A percentile compares a stretch with the other conserved stretches of the same genome.
Evolutionary conservation across 2,113 vertebrate genomes (phyloP).

Genomic region (Callithrix jacchus): DNA sequence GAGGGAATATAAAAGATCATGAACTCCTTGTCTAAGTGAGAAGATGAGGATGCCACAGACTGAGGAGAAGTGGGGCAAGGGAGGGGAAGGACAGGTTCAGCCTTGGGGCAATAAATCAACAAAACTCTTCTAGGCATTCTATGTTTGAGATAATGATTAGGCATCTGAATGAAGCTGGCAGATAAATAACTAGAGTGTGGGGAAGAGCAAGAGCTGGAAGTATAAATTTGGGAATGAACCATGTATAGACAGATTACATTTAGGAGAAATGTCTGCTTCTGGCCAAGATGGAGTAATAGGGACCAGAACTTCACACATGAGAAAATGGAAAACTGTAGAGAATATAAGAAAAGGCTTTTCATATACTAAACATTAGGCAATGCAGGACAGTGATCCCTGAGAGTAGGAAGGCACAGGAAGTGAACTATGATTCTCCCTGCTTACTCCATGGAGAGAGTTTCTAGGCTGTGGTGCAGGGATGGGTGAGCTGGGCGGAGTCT

Average conservation of each 20-base stretch:
- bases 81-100: rapidly evolving
- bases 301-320: too few species aligned
- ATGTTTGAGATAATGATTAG: background rate
- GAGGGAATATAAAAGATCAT: background rate
- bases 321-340: background rate
- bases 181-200: too few species aligned
- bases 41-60: rapidly evolving
- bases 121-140: background rate
- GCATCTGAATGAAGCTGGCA: too few species aligned
- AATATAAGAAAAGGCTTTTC: background rate
- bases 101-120: background rate
- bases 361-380: rapidly evolving
- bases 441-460: background rate
- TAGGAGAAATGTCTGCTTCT: background rate
- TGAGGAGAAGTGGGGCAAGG: background rate
- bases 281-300: background rate
- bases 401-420: rapidly evolving
- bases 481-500: too few species aligned
- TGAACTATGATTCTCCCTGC: background rate
- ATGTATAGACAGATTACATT: background rate
- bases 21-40: background rate
- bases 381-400: too few species aligned
- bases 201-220: background rate
- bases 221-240: background rate
- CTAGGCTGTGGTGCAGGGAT: rapidly evolving